Evolutionary conservation across 2,888 invertebrate genomes (phyloP), one percentile per base, ranked within the genome.

Genomic region (Drosophila colorata): DNA sequence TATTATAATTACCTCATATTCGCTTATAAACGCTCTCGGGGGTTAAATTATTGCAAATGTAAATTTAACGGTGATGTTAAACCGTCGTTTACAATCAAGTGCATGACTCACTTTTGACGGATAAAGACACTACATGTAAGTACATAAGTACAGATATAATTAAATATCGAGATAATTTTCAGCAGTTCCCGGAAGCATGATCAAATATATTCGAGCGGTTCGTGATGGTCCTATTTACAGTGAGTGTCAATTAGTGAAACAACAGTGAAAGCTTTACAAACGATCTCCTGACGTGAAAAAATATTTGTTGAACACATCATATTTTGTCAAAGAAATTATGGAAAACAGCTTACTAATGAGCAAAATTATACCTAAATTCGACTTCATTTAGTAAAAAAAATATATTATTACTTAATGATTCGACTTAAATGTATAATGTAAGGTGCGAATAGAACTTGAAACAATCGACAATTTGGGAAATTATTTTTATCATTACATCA

Each of bases 101-200:
- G 4, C 41, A 44, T 48, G 33, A 46, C 31, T 52, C 18, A 41
- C 16, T 14, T 33, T 40, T 35, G 37, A 16, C 6, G 14, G 4
- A 33, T 31, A 8, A 11, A 55, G 31, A 9, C 1, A 33, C 33
- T 33, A 6, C 3, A 18, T n/a, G 18, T 4, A n/a, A 13, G 5
- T 11, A 20, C 7, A 33, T 11, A 23, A 4, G 4, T 14, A 25
- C 14, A 2, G n/a, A 18, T 33, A 41, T 60, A 60, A 41, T 66
- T 48, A 16, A n/a, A 9, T 6, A 31, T 2, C 11, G 6, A 18
- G 8, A 4, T 16, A 16, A 7, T 18, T 40, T 49, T 9, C 13
- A 25, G 31, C 23, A 25, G 13, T 40, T 61, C 66, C 52, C 67
- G 67, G 52, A 23, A 41, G 11, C 53, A 20, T 41, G 68, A 69